phyloP scores from a whole-genome alignment of 2,797 vertebrate genomes.

The Microtus obscurus region DNA sequence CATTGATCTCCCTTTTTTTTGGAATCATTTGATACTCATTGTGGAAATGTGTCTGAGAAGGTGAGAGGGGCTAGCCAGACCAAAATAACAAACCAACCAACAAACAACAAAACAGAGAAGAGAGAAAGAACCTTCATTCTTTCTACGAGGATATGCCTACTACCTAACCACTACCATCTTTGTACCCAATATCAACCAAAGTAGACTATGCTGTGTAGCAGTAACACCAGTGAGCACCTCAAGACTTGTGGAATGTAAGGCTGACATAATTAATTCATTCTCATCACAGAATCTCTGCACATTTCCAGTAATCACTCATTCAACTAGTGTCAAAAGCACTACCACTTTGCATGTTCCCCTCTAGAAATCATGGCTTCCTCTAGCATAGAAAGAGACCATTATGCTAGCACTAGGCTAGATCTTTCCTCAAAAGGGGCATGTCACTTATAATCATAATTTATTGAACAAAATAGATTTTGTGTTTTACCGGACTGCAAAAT shows the following conservation, averaged over 20 bases:
- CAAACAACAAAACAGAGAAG: neutral
- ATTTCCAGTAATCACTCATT: neutral
- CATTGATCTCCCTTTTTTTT: neutral
- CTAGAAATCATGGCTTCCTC: neutral
- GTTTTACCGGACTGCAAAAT: neutral
- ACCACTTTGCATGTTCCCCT: neutral
- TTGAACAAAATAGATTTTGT: neutral
- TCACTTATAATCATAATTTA: neutral
- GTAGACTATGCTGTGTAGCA: neutral
- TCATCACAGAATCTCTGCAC: neutral
- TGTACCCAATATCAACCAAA: neutral
- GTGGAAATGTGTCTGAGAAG: neutral
- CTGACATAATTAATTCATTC: neutral
- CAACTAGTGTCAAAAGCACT: neutral
- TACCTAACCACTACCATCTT: neutral
- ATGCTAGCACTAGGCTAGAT: neutral
- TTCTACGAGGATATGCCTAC: neutral
- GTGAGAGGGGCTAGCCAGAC: too few species aligned
- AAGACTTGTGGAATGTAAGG: neutral
- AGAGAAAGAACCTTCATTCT: neutral
- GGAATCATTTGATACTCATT: neutral
- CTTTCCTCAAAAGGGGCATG: neutral
- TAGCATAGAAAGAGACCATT: neutral
- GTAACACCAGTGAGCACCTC: accelerated
- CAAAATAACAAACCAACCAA: neutral